Evolutionary conservation across 2,113 vertebrate genomes (phyloP), one percentile per base, ranked within the genome.

Genomic region (Dryoscopus gambensis): DNA sequence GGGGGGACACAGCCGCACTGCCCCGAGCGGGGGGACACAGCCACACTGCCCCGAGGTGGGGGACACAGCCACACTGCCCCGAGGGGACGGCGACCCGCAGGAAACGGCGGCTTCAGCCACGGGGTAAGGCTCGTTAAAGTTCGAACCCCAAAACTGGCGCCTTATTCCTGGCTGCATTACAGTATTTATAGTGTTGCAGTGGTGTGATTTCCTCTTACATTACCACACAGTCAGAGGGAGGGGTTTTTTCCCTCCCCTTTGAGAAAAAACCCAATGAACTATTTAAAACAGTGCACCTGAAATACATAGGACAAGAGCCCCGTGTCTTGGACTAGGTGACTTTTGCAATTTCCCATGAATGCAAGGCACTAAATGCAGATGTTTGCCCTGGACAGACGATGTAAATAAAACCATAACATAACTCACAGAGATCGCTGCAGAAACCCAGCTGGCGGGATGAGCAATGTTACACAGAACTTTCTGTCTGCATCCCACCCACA

Each of bases 221-320:
- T 57, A 79, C 31, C 33, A 59, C 62, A 56, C 22, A 68, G 8
- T 68, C 35, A 55, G 7, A 13, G 13, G 9, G 31, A 68, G 9
- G 16, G 23, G 1, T 4, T 5, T 30, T n/a, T 31, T 8, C 0
- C 1, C 11, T 12, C 5, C 3, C 15, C 20, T 27, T 47, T 0
- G 1, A 50, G 24, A 24, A 33, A 75, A 73, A 55, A 2, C 2
- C 7, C 7, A 23, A 7, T 4, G 4, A 60, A 17, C 3, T n/a
- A 27, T 67, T 67, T 75, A 46, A 77, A 89, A 22, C 2, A 67
- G 31, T 3, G 2, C 27, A 49, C 46, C 22, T 47, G 24, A 56
- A 85, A 79, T 22, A 44, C 14, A 40, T 1, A 68, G 39, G 24
- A 6, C 52, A 10, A 71, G 52, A 71, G 9, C 53, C 33, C 64